A percentile compares a stretch with the other conserved stretches of the same genome.
Conservation (phyloP, 2,888 invertebrate genomes). For the Pandemis corylana region DNA sequence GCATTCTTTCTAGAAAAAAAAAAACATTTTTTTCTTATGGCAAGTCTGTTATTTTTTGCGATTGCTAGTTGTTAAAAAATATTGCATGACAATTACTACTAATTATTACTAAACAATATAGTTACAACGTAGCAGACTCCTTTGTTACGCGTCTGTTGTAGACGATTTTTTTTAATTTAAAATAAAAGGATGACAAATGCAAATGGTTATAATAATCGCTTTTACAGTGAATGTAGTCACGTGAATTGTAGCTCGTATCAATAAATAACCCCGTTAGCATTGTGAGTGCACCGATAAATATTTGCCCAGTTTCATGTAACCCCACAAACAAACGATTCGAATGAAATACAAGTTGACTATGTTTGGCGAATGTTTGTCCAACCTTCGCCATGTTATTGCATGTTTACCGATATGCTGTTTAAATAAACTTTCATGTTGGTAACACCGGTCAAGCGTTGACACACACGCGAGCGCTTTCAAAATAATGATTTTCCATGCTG, state of each 20-base stretch:
- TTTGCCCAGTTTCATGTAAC: constrained; percentile 32
- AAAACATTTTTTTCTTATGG: too few species aligned
- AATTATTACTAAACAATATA: too few species aligned
- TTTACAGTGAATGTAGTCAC: not conserved
- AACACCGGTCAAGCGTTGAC: constrained; percentile 31
- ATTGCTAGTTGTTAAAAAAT: too few species aligned
- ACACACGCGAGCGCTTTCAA: constrained; percentile 25
- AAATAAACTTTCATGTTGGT: constrained; percentile 39
- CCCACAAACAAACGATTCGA: constrained; percentile 35
- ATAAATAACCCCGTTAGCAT: constrained; percentile 22
- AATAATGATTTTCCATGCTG: constrained; percentile 37
- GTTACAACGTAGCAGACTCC: too few species aligned
- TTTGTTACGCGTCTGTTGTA: too few species aligned
- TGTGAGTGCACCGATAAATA: constrained; percentile 23
- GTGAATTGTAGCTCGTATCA: constrained; percentile 13
- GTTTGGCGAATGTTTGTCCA: constrained; percentile 33
- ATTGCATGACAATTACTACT: too few species aligned
- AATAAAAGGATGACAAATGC: too few species aligned
- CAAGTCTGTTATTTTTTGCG: too few species aligned
- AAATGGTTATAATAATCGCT: too few species aligned
- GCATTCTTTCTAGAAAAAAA: too few species aligned
- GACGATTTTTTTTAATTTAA: too few species aligned
- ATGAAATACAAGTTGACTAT: constrained; percentile 41
- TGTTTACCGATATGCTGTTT: constrained; percentile 36
- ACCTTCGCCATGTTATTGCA: constrained; percentile 27